Conservation (phyloP, 2,888 invertebrate genomes). For the Macroteleia sp. region DNA sequence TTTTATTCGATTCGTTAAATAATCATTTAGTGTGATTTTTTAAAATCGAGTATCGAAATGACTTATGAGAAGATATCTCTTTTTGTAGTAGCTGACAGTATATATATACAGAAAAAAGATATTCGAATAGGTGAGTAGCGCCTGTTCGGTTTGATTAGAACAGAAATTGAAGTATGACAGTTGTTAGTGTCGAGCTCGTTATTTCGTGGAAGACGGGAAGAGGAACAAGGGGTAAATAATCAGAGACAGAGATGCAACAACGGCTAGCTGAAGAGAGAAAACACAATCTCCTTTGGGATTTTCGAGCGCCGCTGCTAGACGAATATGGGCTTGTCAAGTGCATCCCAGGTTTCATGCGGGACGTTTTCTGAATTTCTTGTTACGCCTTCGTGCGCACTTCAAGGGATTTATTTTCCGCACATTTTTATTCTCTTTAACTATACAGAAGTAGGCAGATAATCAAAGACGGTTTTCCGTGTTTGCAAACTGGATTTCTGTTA, state of each 20-base stretch:
- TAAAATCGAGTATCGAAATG: too few species aligned
- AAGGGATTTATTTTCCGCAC: slow-evolving; percentile 34
- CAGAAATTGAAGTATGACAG: slow-evolving; percentile 48
- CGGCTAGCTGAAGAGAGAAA: slow-evolving; percentile 13
- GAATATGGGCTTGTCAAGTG: slow-evolving; percentile 63
- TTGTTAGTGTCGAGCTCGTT: slow-evolving; percentile 55
- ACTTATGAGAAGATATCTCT: too few species aligned
- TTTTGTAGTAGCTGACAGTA: too few species aligned
- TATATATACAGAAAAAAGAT: slow-evolving; percentile 3
- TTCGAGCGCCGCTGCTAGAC: slow-evolving; percentile 46
- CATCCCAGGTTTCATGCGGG: slow-evolving; percentile 56
- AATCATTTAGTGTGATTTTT: too few species aligned
- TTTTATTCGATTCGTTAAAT: background rate
- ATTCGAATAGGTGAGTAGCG: background rate
- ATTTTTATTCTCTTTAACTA: slow-evolving; percentile 21
- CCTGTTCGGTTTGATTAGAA: slow-evolving; percentile 42
- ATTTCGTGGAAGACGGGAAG: slow-evolving; percentile 53
- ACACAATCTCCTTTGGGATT: slow-evolving; percentile 53
- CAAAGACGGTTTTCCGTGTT: slow-evolving; percentile 39
- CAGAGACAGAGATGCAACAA: slow-evolving; percentile 18
- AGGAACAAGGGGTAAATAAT: slow-evolving; percentile 50
- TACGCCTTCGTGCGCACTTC: slow-evolving; percentile 31
- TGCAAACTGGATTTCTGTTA: slow-evolving; percentile 39
- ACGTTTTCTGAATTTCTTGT: slow-evolving; percentile 38
- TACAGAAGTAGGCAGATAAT: slow-evolving; percentile 20